These are phyloP conservation scores for Lycophotia porphyrea DNA, from an alignment of 2,888 invertebrate species.

Conservation along the genomic window DNA sequence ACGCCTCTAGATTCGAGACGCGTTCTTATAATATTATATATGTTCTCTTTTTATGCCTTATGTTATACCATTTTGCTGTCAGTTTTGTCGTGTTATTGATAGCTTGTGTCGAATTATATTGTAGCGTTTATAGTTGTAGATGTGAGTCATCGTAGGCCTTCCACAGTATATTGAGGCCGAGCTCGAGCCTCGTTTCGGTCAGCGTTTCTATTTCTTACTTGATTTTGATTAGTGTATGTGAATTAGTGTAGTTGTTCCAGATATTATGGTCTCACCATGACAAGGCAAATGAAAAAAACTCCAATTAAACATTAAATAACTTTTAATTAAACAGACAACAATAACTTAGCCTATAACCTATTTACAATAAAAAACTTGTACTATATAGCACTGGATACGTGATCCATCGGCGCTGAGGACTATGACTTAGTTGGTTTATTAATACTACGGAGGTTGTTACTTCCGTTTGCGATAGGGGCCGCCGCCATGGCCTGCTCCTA, in stretches of 20 bases:
- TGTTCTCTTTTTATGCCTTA: conserved; percentile 21
- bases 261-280: background rate
- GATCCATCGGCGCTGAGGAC: conserved; percentile 67
- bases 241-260: background rate
- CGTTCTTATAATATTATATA: conserved; percentile 13
- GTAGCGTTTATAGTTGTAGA: background rate
- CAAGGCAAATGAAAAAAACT: conserved; percentile 26
- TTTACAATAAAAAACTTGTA: conserved; percentile 81
- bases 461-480: conserved; percentile 85
- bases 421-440: conserved; percentile 85
- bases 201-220: background rate
- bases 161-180: background rate
- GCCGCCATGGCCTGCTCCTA: conserved; percentile 86
- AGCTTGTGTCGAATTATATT: conserved; percentile 24
- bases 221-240: background rate
- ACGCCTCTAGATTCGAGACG: conserved; percentile 31
- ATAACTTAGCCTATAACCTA: conserved; percentile 83
- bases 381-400: conserved; percentile 71
- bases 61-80: conserved; percentile 8
- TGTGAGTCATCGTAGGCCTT: conserved; percentile 5
- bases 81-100: conserved; percentile 33
- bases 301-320: conserved; percentile 69
- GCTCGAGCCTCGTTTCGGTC: background rate
- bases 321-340: conserved; percentile 78
- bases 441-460: conserved; percentile 65